phyloP scores from a whole-genome alignment of 1,140 invertebrate species.

The Tachypleus tridentatus region DNA sequence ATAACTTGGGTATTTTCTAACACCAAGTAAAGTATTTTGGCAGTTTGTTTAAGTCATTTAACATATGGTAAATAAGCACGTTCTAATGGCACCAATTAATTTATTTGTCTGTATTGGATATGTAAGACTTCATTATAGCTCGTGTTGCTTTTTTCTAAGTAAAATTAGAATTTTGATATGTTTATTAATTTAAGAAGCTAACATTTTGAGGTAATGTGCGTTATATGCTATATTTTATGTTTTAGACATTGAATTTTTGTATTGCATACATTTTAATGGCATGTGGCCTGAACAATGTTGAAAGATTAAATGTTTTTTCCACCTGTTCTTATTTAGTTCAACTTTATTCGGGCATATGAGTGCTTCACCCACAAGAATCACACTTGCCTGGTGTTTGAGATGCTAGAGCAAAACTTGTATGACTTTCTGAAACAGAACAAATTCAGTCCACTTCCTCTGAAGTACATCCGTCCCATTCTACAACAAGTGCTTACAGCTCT shows the following conservation, averaged over 20 bases:
- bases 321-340: slow-evolving; percentile 36
- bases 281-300: background rate
- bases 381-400: slow-evolving; percentile 99
- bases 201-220: background rate
- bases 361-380: slow-evolving; percentile 99
- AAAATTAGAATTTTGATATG: no score
- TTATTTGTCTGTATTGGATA: no score
- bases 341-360: slow-evolving; percentile 98
- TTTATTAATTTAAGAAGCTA: no score
- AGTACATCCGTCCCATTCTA: slow-evolving; percentile 95
- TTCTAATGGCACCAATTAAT: no score
- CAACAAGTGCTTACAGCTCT: slow-evolving; percentile 98
- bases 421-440: slow-evolving; percentile 99
- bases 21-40: no score
- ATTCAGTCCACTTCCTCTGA: slow-evolving; percentile 92
- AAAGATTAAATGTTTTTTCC: background rate
- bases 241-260: background rate
- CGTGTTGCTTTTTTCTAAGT: no score
- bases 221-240: background rate
- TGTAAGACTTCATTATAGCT: no score
- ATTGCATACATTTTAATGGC: background rate
- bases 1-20: no score
- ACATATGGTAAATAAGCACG: no score
- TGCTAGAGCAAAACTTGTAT: slow-evolving; percentile 99
- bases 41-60: no score